These are phyloP conservation scores for Pomatorhinus ruficollis DNA, from an alignment of 2,113 vertebrate species.

Conservation along the genomic window DNA sequence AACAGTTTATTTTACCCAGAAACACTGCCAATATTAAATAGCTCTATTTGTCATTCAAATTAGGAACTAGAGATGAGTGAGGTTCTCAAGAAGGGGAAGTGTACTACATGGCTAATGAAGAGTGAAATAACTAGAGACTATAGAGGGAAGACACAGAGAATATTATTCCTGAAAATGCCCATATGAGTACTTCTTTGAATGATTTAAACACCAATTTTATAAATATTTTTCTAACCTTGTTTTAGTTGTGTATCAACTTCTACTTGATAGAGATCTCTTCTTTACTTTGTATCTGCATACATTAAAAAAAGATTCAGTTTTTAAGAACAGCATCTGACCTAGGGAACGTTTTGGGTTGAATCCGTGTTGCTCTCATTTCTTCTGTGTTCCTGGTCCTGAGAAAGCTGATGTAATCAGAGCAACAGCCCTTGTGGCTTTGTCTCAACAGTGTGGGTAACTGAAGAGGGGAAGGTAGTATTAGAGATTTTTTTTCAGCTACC, in stretches of 20 bases:
- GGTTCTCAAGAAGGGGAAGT: not conserved
- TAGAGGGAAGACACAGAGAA: not conserved
- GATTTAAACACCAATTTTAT: not conserved
- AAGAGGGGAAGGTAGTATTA: not conserved
- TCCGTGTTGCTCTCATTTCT: not conserved
- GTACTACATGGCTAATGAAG: not conserved
- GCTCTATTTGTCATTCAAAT: conserved; percentile 18
- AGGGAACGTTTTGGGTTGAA: not conserved
- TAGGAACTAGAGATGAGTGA: not conserved
- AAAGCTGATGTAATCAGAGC: not conserved
- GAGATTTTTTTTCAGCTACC: not conserved
- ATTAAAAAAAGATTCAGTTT: not conserved
- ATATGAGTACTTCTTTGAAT: not conserved
- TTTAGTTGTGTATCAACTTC: not conserved
- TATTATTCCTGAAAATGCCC: not conserved
- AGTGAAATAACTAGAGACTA: not conserved
- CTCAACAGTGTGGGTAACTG: not conserved
- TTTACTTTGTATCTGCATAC: not conserved
- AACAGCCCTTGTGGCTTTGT: not conserved
- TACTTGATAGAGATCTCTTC: not conserved
- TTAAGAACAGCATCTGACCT: not conserved
- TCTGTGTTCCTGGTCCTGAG: not conserved
- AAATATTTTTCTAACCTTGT: not conserved
- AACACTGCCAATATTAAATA: not conserved
- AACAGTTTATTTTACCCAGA: not conserved